A percentile compares a stretch with the other conserved stretches of the same genome.
Conservation (phyloP, 2,888 invertebrate species). For the Seira ritae region DNA sequence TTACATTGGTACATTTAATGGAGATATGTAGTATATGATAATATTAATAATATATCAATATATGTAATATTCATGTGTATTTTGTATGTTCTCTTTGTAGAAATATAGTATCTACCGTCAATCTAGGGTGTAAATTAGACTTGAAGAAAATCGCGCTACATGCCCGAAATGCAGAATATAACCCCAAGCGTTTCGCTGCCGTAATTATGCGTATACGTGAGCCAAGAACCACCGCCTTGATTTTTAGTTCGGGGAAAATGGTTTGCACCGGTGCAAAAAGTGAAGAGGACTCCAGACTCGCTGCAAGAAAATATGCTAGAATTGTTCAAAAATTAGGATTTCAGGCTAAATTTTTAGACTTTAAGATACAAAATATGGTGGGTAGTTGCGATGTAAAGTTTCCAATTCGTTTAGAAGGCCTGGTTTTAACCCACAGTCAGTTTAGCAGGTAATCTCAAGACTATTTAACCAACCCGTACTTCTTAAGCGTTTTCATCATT, state of each 20-base stretch:
- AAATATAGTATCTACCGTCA: slow-evolving; percentile 99
- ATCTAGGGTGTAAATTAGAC: slow-evolving; percentile 95
- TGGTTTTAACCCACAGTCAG: slow-evolving; percentile 88
- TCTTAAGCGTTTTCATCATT: slow-evolving; percentile 16
- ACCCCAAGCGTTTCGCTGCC: slow-evolving; percentile 98
- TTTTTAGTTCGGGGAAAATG: slow-evolving; percentile 91
- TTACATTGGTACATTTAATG: background rate
- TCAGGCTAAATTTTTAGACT: slow-evolving; percentile 85
- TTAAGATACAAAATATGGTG: slow-evolving; percentile 91
- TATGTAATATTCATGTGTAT: background rate
- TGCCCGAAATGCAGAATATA: slow-evolving; percentile 98
- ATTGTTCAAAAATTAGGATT: slow-evolving; percentile 90
- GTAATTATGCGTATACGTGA: slow-evolving; percentile 97
- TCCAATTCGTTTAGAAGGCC: slow-evolving; percentile 87
- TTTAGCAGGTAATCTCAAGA: slow-evolving; percentile 79
- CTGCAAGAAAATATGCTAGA: slow-evolving; percentile 87
- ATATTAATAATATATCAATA: background rate
- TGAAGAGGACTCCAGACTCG: slow-evolving; percentile 86
- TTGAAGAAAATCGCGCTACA: slow-evolving; percentile 97
- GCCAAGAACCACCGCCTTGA: slow-evolving; percentile 86
- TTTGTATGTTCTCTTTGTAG: slow-evolving; percentile 77
- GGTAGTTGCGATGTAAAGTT: slow-evolving; percentile 92
- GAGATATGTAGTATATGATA: background rate
- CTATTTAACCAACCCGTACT: slow-evolving; percentile 27
- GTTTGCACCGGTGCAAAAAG: slow-evolving; percentile 92